Base-by-base conservation (phyloP, 2,888 invertebrate species). In the Sphaerophoria taeniata region DNA sequence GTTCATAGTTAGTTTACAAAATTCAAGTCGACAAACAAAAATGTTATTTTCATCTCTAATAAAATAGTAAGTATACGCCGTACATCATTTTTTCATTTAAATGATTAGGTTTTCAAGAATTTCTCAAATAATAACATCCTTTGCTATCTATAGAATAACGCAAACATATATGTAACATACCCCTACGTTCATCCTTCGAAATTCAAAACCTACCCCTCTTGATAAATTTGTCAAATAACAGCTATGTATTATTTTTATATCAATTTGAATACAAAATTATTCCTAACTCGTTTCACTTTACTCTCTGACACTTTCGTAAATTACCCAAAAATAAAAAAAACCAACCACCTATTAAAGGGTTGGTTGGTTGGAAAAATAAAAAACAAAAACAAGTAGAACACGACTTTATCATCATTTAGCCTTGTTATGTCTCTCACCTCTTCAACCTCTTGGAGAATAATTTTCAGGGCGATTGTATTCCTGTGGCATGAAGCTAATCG, bases 401-500 rank as follows among this genome's bases (percentile, higher is more conserved):
- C 7, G 12, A 31, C 45, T 61, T 36, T 16, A 36, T 51, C 65
- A 34, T 49, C 14, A 33, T 24, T 31, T 9, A 39, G 6, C 12
- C 51, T 51, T 67, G 51, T 67, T 67, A 67, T 67, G 39, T 51
- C 51, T 51, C 39, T n/a, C 9, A 3, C 12, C 43, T 43, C 43
- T 12, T 6, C 3, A 65, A 53, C 67, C 45, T 24, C 1, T 24
- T 2, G 24, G 24, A 24, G 39, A 49, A 67, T 69, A n/a, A 70
- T 83, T 83, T 77, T 70, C 65, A 12, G 45, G 65, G 65, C 75
- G 65, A 79, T 75, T 71, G 74, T 53, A n/a, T 79, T 78, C 71
- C 60, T 67, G 79, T 70, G 83, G 83, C 67, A 79, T 79, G 79
- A 75, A 84, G 79, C 79, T 84, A 79, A 84, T 84, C 79, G 79